Conservation (phyloP, 2,113 vertebrate genomes). For the Zonotrichia leucophrys region DNA sequence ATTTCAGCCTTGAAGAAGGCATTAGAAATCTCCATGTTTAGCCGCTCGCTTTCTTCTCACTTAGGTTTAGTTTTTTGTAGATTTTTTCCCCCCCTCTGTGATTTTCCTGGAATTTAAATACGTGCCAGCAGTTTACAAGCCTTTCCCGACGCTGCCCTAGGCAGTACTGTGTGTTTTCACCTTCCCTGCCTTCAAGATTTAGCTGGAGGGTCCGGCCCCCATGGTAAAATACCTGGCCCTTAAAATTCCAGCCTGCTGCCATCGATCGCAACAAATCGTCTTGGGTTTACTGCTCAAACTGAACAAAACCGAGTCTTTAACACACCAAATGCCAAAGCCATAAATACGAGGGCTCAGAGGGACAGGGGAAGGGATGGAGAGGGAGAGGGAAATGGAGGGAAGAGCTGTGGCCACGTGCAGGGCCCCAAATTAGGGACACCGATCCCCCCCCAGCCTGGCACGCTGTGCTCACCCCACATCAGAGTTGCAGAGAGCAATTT, state of each 20-base stretch:
- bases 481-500: conserved; percentile 56
- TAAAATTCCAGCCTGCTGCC: conserved; percentile 30
- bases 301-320: conserved; percentile 10
- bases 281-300: conserved; percentile 19
- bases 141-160: background rate
- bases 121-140: conserved; percentile 31
- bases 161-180: background rate
- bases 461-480: background rate
- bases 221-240: conserved; percentile 33
- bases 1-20: background rate
- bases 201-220: background rate
- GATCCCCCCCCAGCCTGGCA: background rate
- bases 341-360: background rate
- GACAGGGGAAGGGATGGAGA: background rate
- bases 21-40: background rate
- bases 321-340: background rate
- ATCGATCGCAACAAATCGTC: background rate
- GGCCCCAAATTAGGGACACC: fast-evolving
- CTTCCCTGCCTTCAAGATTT: conserved; percentile 16
- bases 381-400: background rate
- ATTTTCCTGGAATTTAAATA: conserved; percentile 57
- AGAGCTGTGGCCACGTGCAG: fast-evolving
- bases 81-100: conserved; percentile 3
- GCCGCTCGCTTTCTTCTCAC: background rate
- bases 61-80: conserved; percentile 9